phyloP scores from a whole-genome alignment of 2,113 vertebrate species.

The Enhydra lutris region DNA sequence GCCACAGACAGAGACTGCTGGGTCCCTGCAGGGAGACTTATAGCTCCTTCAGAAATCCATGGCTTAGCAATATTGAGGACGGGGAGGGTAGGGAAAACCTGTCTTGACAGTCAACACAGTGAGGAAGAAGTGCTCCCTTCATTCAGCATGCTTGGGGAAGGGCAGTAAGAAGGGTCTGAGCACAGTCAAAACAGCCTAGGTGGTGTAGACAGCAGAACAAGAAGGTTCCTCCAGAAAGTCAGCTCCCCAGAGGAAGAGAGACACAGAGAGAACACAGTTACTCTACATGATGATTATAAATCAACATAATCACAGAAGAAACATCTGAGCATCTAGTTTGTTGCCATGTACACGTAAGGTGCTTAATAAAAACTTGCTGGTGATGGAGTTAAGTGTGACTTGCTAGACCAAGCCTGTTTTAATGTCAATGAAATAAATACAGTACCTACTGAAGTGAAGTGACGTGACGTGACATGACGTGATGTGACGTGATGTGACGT shows the following conservation, averaged over 20 bases:
- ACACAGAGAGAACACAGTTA: background rate
- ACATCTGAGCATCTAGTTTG: conserved; percentile 1
- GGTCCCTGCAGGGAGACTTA: background rate
- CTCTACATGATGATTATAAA: background rate
- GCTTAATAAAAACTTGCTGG: conserved; percentile 46
- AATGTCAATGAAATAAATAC: background rate
- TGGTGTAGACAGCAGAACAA: background rate
- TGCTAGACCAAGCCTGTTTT: conserved; percentile 9
- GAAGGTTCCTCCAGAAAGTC: background rate
- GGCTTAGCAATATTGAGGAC: background rate
- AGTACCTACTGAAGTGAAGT: background rate
- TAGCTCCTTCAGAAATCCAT: background rate
- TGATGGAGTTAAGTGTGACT: conserved; percentile 36
- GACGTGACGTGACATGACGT: background rate
- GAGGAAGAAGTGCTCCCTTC: background rate
- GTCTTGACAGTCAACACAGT: background rate
- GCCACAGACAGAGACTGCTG: background rate
- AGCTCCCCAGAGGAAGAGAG: background rate
- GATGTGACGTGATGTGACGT: background rate
- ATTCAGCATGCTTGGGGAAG: background rate
- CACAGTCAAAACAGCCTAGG: background rate
- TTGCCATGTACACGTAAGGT: conserved; percentile 43
- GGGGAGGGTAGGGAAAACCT: too few species aligned
- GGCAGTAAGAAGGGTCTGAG: background rate
- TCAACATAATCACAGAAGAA: conserved; percentile 33